These are phyloP conservation scores for Drosophila takahashii DNA, from an alignment of 1,140 invertebrate species.

Conservation along the genomic window DNA sequence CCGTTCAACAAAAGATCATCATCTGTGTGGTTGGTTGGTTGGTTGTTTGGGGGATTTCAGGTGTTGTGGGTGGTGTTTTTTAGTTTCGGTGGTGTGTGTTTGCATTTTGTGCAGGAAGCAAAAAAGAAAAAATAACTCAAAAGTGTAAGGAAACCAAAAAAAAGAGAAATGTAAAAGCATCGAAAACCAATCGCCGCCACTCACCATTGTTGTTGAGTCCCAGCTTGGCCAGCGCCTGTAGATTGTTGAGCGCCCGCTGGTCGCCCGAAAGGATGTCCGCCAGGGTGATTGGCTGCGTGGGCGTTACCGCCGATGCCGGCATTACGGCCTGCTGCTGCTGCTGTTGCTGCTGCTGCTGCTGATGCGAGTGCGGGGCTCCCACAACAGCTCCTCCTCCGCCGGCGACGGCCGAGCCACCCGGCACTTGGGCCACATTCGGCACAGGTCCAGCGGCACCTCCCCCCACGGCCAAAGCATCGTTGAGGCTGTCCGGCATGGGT, in stretches of 20 bases:
- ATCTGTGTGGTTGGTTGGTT: conserved; percentile 22
- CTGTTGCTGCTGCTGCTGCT: conserved; percentile 76
- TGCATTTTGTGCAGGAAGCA: conserved; percentile 15
- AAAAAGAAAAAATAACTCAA: conserved; percentile 40
- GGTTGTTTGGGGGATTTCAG: conserved; percentile 13
- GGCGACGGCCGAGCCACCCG: conserved; percentile 50
- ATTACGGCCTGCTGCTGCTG: conserved; percentile 82
- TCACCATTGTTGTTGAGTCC: conserved; percentile 90
- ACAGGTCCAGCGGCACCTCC: conserved; percentile 36
- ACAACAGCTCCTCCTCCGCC: conserved; percentile 83
- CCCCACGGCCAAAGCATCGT: conserved; percentile 81
- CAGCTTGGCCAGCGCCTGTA: conserved; percentile 94
- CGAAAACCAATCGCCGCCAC: conserved; percentile 46
- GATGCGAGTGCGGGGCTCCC: conserved; percentile 29
- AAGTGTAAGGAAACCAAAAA: conserved; percentile 26
- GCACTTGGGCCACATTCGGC: conserved; percentile 32
- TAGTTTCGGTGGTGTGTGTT: conserved; percentile 16
- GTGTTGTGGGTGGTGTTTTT: conserved; percentile 19
- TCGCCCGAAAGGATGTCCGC: conserved; percentile 91
- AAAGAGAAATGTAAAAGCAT: background rate
- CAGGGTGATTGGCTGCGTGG: conserved; percentile 87
- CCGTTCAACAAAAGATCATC: conserved; percentile 85
- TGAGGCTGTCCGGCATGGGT: conserved; percentile 85
- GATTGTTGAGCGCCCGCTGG: conserved; percentile 93
- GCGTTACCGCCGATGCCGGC: conserved; percentile 59